Base-by-base conservation (phyloP, 2,113 vertebrate genomes). In the Sturnus vulgaris region DNA sequence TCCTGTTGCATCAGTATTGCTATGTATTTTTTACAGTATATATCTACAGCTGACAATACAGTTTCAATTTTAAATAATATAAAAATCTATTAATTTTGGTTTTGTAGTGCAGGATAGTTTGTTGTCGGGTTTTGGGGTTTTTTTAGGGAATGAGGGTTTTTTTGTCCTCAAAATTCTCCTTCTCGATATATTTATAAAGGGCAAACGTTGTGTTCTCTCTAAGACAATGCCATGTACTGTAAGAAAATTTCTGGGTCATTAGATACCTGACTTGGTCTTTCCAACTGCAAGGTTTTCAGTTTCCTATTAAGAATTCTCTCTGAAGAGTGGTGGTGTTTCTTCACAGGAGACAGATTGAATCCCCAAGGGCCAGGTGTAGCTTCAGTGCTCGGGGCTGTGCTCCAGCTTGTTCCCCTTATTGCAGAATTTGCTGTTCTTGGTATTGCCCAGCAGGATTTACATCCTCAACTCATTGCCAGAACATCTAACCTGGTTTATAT, bases 71-170 rank as follows among this genome's bases (percentile, higher is more conserved):
- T 7, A 56, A 79, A 16, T 22, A n/a, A 20, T 33, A 30, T 4
- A 42, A 64, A 8, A 52, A 56, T 31, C 12, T 82, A 20, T 16
- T 39, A 12, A 15, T 59, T 47, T 46, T 5, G 0, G 0, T 23
- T 76, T 37, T 75, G 5, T 37, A 23, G 7, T 23, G 11, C 31
- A 35, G n/a, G 33, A 14, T 37, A 42, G 21, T 35, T 86, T 59
- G 4, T 30, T 49, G 15, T 18, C 4, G 7, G 10, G 18, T 15
- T 12, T 47, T 47, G 13, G 13, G 13, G 15, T 50, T 50, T 50
- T 55, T 10, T 50, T 53, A 16, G 6, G 21, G 3, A 12, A 12
- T 23, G 2, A 20, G 8, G 2, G 2, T 1, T 2, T n/a, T 55
- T 46, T 65, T 61, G 7, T 80, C 15, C 15, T 55, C 6, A 7